Conservation (phyloP, 2,113 vertebrate genomes). For the Rhabdornis inornatus region DNA sequence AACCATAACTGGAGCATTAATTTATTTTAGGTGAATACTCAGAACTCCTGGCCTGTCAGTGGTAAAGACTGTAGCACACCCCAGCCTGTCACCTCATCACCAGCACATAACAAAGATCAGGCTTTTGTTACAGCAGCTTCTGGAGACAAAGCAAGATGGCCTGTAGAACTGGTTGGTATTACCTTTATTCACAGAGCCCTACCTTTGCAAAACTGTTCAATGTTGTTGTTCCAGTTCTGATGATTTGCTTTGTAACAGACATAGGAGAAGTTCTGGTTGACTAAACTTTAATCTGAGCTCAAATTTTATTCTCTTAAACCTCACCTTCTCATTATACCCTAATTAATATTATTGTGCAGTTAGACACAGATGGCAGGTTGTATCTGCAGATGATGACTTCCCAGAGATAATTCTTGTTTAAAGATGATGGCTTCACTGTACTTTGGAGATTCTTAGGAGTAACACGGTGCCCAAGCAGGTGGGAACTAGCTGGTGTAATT, state of each 20-base stretch:
- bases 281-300: not conserved
- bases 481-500: not conserved
- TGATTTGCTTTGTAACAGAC: not conserved
- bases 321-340: not conserved
- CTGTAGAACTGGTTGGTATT: slow-evolving; percentile 79
- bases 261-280: not conserved
- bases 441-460: not conserved
- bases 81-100: not conserved
- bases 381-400: not conserved
- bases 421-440: not conserved
- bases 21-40: slow-evolving; percentile 60
- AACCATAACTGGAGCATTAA: not conserved
- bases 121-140: not conserved
- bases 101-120: not conserved
- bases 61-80: not conserved
- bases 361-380: not conserved
- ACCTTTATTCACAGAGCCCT: not conserved
- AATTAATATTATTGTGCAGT: not conserved
- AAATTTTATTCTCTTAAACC: not conserved
- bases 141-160: slow-evolving; percentile 73
- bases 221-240: not conserved
- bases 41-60: slow-evolving; percentile 25
- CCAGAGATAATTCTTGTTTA: not conserved
- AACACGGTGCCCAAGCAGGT: not conserved
- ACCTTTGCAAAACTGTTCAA: not conserved